These are phyloP conservation scores for Littorina saxatilis DNA, from an alignment of 1,140 invertebrate species.

Conservation along the genomic window DNA sequence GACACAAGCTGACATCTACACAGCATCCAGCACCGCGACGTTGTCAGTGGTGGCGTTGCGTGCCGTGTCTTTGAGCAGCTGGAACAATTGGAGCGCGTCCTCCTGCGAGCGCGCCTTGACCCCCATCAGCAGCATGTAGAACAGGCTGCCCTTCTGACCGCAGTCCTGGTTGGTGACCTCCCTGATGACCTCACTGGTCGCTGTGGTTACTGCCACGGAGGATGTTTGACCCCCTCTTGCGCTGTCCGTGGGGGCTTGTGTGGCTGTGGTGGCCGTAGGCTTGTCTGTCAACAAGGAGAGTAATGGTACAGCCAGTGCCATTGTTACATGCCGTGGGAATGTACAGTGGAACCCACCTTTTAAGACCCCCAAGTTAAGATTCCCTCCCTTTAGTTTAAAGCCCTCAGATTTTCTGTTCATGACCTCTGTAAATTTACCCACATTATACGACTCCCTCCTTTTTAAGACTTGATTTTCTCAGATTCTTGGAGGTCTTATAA, in stretches of 20 bases:
- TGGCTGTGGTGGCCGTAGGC: not conserved
- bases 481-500: too few relatives aligned
- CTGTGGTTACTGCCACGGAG: not conserved
- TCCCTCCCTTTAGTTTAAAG: too few relatives aligned
- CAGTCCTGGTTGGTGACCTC: not conserved
- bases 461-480: too few relatives aligned
- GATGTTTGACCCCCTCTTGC: not conserved
- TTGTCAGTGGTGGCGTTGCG: not conserved
- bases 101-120: not conserved
- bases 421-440: too few relatives aligned
- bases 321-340: too few relatives aligned
- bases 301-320: too few relatives aligned
- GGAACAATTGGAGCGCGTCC: not conserved
- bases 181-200: not conserved
- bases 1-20: too few relatives aligned
- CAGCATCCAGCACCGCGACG: not conserved
- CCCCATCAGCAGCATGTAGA: slow-evolving; percentile 19
- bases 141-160: not conserved
- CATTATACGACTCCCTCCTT: too few relatives aligned
- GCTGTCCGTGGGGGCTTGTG: not conserved
- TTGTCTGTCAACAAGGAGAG: too few relatives aligned
- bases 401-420: too few relatives aligned
- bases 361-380: too few relatives aligned
- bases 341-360: too few relatives aligned
- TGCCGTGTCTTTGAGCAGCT: slow-evolving; percentile 12